Percentiles rank a stretch among this genome's conserved stretches.
phyloP scores from a whole-genome alignment of 2,888 invertebrate genomes.

The Orthosia incerta region DNA sequence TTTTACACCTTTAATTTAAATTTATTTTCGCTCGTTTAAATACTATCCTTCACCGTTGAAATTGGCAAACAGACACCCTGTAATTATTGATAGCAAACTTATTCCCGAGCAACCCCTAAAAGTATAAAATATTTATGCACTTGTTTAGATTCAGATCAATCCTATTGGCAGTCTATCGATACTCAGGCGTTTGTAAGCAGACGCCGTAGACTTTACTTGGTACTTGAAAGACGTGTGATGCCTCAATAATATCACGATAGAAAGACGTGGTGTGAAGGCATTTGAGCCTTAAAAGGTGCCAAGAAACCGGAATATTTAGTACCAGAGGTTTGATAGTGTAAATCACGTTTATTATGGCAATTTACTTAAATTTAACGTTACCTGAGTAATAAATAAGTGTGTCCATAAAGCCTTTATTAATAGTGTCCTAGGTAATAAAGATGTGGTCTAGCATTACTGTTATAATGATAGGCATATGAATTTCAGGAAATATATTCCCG shows the following conservation, averaged over 20 bases:
- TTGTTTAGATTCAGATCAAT: no score
- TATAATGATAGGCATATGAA: neutral
- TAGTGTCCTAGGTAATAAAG: conserved; percentile 2
- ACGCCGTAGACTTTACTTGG: neutral
- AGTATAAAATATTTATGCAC: no score
- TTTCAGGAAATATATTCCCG: no score
- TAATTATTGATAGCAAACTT: no score
- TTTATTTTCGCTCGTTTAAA: no score
- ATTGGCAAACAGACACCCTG: no score
- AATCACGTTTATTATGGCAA: conserved; percentile 33
- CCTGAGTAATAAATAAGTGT: conserved; percentile 15
- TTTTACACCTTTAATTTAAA: no score
- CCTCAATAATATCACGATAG: neutral
- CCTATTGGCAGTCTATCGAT: neutral
- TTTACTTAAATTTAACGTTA: conserved; percentile 25
- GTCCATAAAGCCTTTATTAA: conserved; percentile 7
- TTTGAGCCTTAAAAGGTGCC: neutral
- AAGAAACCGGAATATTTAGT: neutral
- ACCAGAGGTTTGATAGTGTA: conserved; percentile 1
- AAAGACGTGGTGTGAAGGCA: neutral
- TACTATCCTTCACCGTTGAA: no score
- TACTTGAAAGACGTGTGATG: neutral
- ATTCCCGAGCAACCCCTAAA: no score
- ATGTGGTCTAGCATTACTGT: conserved; percentile 1
- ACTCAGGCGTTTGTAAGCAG: neutral